Evolutionary conservation across 2,888 invertebrate species (phyloP).

Genomic region (Tachina grossa): DNA sequence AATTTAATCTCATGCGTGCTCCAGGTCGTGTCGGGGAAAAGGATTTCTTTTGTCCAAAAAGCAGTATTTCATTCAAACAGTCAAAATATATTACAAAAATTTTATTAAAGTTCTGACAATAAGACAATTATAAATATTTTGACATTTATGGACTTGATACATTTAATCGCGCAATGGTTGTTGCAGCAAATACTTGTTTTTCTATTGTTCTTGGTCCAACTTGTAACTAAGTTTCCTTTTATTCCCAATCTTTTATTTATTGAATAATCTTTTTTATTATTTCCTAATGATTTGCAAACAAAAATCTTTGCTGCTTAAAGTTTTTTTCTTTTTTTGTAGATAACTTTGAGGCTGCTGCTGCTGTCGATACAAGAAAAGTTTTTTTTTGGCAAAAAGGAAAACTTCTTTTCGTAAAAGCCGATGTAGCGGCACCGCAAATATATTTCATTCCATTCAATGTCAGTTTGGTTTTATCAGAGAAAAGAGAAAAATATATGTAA

Average conservation of each 20-base stretch:
- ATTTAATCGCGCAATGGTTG: not conserved
- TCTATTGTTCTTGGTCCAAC: not conserved
- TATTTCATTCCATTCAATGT: not conserved
- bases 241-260: not conserved
- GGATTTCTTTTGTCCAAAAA: no score
- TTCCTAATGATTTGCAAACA: not conserved
- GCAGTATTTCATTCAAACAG: no score
- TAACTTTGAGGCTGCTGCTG: not conserved
- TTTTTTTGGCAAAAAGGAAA: not conserved
- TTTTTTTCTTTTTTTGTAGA: not conserved
- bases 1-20: no score
- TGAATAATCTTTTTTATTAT: not conserved
- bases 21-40: no score
- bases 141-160: not conserved
- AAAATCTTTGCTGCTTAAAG: not conserved
- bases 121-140: not conserved
- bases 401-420: not conserved
- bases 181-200: not conserved
- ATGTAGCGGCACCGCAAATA: not conserved
- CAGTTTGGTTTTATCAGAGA: not conserved
- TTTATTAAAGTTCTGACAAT: no score
- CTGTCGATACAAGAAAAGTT: not conserved
- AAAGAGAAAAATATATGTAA: no score
- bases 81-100: no score
- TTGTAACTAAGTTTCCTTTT: constrained; percentile 6